phyloP scores from a whole-genome alignment of 2,797 vertebrate genomes.

The Falco biarmicus region DNA sequence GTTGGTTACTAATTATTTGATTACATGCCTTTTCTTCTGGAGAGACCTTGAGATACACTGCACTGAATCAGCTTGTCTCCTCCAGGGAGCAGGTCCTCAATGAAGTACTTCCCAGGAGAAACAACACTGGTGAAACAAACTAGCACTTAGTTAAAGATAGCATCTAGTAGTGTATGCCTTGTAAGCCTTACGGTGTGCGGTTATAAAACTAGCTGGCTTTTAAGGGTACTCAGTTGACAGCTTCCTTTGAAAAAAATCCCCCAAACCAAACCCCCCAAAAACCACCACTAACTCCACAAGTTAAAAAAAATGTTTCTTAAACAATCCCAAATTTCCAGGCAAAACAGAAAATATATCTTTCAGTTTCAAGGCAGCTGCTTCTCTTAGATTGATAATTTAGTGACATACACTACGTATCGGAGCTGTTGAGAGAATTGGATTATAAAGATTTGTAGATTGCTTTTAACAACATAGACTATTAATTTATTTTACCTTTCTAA shows the following conservation, averaged over 20 bases:
- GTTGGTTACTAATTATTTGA: conserved; percentile 24
- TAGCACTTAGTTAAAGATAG: neutral
- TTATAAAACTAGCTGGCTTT: neutral
- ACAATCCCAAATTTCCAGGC: neutral
- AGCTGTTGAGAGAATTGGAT: conserved; percentile 44
- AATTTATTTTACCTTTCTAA: conserved; percentile 60
- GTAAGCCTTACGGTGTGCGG: neutral
- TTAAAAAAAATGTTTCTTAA: neutral
- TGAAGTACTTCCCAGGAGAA: neutral
- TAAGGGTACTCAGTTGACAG: neutral
- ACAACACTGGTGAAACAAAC: neutral
- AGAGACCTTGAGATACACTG: neutral
- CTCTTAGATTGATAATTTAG: conserved; percentile 13
- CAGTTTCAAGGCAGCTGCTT: neutral
- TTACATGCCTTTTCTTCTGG: neutral
- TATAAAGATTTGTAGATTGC: conserved; percentile 42
- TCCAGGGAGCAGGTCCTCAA: neutral
- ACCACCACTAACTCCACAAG: neutral
- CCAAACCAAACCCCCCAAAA: neutral
- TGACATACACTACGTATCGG: neutral
- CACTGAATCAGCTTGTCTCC: neutral
- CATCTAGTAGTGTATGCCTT: neutral
- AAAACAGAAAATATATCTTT: neutral
- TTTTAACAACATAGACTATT: conserved; percentile 48
- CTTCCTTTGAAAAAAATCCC: neutral